phyloP scores from a whole-genome alignment of 2,888 invertebrate genomes.

The Microctonus hyperodae region DNA sequence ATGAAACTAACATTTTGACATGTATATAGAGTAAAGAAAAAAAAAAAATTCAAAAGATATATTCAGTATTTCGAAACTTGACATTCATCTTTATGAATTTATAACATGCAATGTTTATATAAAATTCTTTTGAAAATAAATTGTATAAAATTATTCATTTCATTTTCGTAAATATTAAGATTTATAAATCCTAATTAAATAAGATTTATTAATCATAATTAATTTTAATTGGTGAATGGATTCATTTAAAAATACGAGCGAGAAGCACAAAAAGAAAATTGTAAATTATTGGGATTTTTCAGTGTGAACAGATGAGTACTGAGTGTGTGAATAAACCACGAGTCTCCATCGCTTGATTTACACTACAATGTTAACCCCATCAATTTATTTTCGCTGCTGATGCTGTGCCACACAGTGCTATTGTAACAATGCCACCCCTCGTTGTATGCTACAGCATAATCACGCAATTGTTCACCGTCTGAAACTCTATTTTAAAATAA shows the following conservation, averaged over 20 bases:
- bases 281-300: slow-evolving; percentile 43
- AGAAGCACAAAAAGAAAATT: slow-evolving; percentile 31
- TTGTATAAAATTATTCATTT: neutral
- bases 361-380: slow-evolving; percentile 16
- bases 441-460: slow-evolving; percentile 36
- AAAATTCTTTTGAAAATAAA: neutral
- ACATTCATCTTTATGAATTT: neutral
- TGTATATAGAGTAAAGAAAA: neutral
- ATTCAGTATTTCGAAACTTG: neutral
- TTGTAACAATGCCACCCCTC: slow-evolving; percentile 7
- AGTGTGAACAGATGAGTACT: slow-evolving; percentile 31
- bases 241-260: neutral
- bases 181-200: slow-evolving; percentile 6
- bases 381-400: slow-evolving; percentile 1
- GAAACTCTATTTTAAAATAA: slow-evolving; percentile 40
- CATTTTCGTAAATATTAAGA: neutral
- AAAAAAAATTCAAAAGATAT: no score
- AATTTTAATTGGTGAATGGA: neutral
- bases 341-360: slow-evolving; percentile 30
- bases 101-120: neutral
- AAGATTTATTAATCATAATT: slow-evolving; percentile 4
- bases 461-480: slow-evolving; percentile 39
- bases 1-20: neutral
- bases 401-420: neutral
- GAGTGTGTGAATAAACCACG: slow-evolving; percentile 33